Conservation (phyloP, 2,797 vertebrate genomes). For the Sebastes trivittatus region DNA sequence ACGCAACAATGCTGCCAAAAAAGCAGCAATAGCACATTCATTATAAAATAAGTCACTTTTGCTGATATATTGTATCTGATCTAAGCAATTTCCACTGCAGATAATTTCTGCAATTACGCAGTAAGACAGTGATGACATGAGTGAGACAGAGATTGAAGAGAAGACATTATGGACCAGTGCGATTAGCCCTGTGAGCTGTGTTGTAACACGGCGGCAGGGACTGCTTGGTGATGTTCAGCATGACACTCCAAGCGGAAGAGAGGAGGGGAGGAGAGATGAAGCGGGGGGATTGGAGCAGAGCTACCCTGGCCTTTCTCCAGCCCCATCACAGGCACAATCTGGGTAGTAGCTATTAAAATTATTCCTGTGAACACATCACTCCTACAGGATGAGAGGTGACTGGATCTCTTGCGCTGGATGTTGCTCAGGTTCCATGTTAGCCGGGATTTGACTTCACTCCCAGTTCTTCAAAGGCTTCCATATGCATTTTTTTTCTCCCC, state of each 20-base stretch:
- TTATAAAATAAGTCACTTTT: background rate
- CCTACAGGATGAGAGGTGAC: slow-evolving; percentile 57
- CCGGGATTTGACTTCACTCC: slow-evolving; percentile 63
- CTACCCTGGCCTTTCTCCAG: slow-evolving; percentile 51
- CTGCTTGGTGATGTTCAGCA: slow-evolving; percentile 21
- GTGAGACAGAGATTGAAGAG: slow-evolving; percentile 7
- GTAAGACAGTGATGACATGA: slow-evolving; percentile 21
- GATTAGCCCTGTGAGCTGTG: slow-evolving; percentile 42
- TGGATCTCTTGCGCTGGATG: slow-evolving; percentile 33
- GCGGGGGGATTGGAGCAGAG: slow-evolving; percentile 30
- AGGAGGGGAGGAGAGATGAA: slow-evolving; percentile 8
- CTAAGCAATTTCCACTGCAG: slow-evolving; percentile 6
- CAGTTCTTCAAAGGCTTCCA: slow-evolving; percentile 65
- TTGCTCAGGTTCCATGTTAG: slow-evolving; percentile 44
- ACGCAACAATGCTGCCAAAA: background rate
- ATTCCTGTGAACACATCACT: slow-evolving; percentile 50
- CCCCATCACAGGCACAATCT: slow-evolving; percentile 34
- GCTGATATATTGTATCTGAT: slow-evolving; percentile 2
- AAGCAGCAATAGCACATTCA: background rate
- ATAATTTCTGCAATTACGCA: slow-evolving; percentile 12
- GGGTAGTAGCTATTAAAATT: slow-evolving; percentile 41
- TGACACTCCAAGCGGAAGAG: slow-evolving; percentile 10
- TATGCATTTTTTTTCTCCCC: background rate
- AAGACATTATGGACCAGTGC: background rate
- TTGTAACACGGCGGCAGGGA: slow-evolving; percentile 28